phyloP scores from a whole-genome alignment of 35 echinoderm and acorn worm genomes.

The Apostichopus japonicus region DNA sequence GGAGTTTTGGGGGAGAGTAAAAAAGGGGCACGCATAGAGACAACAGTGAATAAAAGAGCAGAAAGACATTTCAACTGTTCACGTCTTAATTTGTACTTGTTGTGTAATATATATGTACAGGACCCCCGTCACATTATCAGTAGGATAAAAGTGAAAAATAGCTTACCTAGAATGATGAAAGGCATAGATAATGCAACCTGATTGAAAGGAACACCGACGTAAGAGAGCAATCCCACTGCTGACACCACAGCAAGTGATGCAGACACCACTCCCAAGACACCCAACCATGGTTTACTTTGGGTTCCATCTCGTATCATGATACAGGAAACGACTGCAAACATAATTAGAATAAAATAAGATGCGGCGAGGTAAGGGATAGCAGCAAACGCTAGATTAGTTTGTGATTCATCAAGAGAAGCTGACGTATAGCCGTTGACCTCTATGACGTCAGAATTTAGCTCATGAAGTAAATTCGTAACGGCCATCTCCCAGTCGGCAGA shows the following conservation, averaged over 20 bases:
- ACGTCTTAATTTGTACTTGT: no score
- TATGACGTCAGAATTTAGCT: background rate
- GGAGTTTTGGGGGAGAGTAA: no score
- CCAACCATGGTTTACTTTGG: constrained; percentile 54
- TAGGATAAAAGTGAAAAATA: background rate
- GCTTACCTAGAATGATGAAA: constrained; percentile 84
- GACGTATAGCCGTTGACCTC: background rate
- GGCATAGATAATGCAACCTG: constrained; percentile 81
- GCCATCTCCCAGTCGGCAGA: constrained; percentile 4
- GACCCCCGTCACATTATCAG: no score
- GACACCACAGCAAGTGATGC: constrained; percentile 74
- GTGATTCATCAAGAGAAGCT: constrained; percentile 11
- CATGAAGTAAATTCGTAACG: background rate
- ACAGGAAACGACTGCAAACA: constrained; percentile 29
- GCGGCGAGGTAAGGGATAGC: constrained; percentile 4
- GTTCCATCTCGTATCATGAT: constrained; percentile 34
- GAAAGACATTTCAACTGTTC: no score
- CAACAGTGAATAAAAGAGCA: no score
- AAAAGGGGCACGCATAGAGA: no score
- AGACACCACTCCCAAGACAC: constrained; percentile 60
- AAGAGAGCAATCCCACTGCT: constrained; percentile 67
- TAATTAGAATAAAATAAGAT: background rate
- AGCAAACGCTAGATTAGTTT: background rate
- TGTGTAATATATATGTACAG: no score
- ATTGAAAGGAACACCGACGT: constrained; percentile 77